Evolutionary conservation across 1,140 invertebrate species (phyloP), one percentile per base, ranked within the genome.

Genomic region (Dolichoris vasculosae): DNA sequence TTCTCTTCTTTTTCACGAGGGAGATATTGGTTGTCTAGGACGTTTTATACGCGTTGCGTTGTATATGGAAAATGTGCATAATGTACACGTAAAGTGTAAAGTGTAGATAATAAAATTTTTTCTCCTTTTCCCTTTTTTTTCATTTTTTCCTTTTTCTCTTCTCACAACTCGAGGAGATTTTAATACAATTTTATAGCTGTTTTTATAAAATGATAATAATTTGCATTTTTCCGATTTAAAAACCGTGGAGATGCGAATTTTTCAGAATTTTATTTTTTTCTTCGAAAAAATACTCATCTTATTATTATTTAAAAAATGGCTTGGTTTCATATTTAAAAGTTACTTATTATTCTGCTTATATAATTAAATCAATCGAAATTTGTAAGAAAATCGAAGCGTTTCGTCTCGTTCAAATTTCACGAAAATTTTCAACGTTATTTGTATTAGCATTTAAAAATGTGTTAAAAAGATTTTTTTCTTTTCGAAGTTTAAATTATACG

Each of bases 41-140:
- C 77, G 69, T 51, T 80, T 81, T 85, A 79, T 73, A 81, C 48
- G 55, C 78, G 9, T 55, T 46, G n/a, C 32, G 11, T 32, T 69
- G 30, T 71, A 59, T 71, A 48, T 76, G 73, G 71, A 63, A 76
- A 83, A 63, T 46, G 73, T 77, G 13, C 35, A 43, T 77, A 46
- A 83, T 83, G 82, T 59, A 79, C 76, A 46, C 78, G 83, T 71
- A 84, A 84, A 79, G 77, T 84, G 77, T 63, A 84, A 84, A 84
- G 83, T 79, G 76, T 51, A 46, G 83, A 80, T 80, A 85, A 79
- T 85, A 80, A 85, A 85, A 2, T 55, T 69, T 82, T 77, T 83
- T 77, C n/a, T 0, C 7, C 86, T 87, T 38, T 82, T 80, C 35
- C 43, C 2, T 13, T 30, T 8, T n/a, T n/a, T n/a, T n/a, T n/a